Evolutionary conservation across 2,113 vertebrate genomes (phyloP), one percentile per base, ranked within the genome.

Genomic region (Taurulus bubalis): DNA sequence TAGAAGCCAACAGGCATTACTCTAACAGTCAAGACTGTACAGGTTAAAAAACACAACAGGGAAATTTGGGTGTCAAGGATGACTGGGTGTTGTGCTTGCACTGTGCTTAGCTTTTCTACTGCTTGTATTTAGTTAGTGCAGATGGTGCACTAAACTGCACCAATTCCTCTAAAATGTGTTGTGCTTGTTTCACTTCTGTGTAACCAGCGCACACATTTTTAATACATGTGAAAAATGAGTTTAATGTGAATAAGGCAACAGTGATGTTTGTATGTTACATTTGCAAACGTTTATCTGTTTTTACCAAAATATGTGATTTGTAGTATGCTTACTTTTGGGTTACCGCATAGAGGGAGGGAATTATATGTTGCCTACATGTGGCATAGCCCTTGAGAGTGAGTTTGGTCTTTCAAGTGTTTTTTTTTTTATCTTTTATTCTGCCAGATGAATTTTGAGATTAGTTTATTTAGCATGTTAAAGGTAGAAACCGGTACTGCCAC

Each of bases 121-220:
- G 38, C 38, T 64, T 18, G 56, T 40, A 47, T 67, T 30, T 22
- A 73, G 49, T n/a, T 36, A 65, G 11, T 76, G 59, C 75, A 78
- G 69, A 63, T 60, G 58, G 64, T 40, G 45, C 53, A 47, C 60
- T 81, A 81, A 84, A 64, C 28, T 36, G 55, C 60, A 38, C 34
- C 78, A 75, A 81, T 84, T 58, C 69, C 64, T 49, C 14, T 26
- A 53, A 77, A n/a, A 20, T 69, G 49, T 58, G 38, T 34, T 32
- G 38, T 3, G 49, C 65, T 47, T n/a, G 53, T 78, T 81, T 28
- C 59, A 22, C 14, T 58, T 26, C 45, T 66, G 15, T 45, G 58
- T 11, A 59, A 51, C 18, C 38, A 24, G n/a, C 15, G 55, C 42
- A n/a, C 60, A 71, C 7, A 34, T 65, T 71, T 32, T 70, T 18